Conservation (phyloP, 2,888 invertebrate species). For the Dexiosoma caninum region DNA sequence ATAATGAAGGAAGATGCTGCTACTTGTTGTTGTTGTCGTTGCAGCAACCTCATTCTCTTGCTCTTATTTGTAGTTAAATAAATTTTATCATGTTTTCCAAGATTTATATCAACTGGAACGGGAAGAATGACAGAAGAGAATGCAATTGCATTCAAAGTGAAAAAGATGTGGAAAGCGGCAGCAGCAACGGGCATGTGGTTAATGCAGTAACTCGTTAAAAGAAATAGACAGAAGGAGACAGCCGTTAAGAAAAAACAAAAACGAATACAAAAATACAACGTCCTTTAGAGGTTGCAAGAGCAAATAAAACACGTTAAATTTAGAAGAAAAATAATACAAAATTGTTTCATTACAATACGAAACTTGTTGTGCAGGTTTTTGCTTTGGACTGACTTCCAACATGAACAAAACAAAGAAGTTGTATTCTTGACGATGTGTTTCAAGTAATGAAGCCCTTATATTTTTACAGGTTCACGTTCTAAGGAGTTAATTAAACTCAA, state of each 20-base stretch:
- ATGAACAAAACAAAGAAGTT: not conserved
- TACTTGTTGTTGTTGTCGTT: not conserved
- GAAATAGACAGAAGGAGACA: constrained; percentile 54
- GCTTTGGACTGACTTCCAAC: constrained; percentile 1
- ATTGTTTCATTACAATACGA: constrained; percentile 10
- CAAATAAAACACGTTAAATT: constrained; percentile 1
- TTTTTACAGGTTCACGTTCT: constrained; percentile 34
- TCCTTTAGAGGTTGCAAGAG: constrained; percentile 40
- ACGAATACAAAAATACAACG: constrained; percentile 26
- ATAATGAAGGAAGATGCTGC: constrained; percentile 16
- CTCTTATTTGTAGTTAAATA: constrained; percentile 36
- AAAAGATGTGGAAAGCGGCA: not conserved
- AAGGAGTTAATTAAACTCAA: constrained; percentile 50
- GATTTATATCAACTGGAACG: constrained; percentile 45
- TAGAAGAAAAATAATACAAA: not conserved
- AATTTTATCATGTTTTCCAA: constrained; percentile 53
- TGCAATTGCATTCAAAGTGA: not conserved
- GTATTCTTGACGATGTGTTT: not conserved
- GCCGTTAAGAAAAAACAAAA: constrained; percentile 11
- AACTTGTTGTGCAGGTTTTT: constrained; percentile 45
- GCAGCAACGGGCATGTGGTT: not conserved
- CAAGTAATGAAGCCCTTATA: constrained; percentile 25
- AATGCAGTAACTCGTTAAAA: constrained; percentile 8
- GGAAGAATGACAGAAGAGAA: not conserved
- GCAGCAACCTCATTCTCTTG: constrained; percentile 1